These are phyloP conservation scores for Pachycephus smyrnensis DNA, from an alignment of 2,888 invertebrate species.

Conservation along the genomic window DNA sequence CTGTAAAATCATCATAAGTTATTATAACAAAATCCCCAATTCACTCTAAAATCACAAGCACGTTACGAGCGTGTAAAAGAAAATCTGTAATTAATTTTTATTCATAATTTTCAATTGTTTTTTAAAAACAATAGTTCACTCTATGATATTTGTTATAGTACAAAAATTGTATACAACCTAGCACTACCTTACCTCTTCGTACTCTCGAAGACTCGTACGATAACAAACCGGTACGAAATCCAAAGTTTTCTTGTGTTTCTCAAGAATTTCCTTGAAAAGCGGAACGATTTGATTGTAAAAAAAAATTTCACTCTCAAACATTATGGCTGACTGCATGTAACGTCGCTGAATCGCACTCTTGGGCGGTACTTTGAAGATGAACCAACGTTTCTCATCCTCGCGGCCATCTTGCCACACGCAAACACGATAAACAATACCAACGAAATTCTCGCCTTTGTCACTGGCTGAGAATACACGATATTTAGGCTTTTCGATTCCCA, in stretches of 20 bases:
- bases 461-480: neutral
- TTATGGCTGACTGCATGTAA: neutral
- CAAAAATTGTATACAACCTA: neutral
- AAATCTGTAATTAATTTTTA: neutral
- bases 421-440: neutral
- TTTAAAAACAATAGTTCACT: no score
- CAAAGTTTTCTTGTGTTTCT: neutral
- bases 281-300: slow-evolving; percentile 32
- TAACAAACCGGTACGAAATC: slow-evolving; percentile 25
- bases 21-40: neutral
- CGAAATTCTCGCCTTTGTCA: neutral
- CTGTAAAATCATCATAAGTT: slow-evolving; percentile 17
- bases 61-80: neutral
- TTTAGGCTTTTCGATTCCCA: neutral
- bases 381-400: neutral
- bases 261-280: slow-evolving; percentile 24
- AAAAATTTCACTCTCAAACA: slow-evolving; percentile 35
- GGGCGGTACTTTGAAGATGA: neutral
- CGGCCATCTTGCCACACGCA: neutral
- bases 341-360: neutral
- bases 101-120: no score
- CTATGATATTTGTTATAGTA: no score
- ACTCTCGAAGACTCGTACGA: slow-evolving; percentile 9
- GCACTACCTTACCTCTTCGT: slow-evolving; percentile 29
- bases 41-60: neutral